Percentiles rank a stretch among this genome's conserved stretches.
phyloP scores from a whole-genome alignment of 2,888 invertebrate species.

The Trileptium ribeirensis region DNA sequence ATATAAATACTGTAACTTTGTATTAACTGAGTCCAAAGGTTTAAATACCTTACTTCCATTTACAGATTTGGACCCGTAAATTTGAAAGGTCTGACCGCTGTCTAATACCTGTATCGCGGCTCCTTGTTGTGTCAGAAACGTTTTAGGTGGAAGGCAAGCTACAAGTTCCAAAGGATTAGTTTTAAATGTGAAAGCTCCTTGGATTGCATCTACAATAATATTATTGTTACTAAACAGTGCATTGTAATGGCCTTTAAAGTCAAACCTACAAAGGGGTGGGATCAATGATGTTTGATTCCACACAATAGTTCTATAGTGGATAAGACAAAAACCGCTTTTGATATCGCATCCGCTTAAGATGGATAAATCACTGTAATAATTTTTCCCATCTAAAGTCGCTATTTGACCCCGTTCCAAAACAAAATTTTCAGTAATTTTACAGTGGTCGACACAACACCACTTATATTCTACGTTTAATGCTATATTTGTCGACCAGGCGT shows the following conservation, averaged over 20 bases:
- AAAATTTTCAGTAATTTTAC: neutral
- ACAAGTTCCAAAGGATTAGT: neutral
- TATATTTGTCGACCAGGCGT: neutral
- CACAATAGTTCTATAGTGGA: neutral
- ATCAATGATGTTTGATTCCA: neutral
- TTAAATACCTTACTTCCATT: too few species aligned
- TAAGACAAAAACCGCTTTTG: neutral
- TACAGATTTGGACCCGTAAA: too few species aligned
- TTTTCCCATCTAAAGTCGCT: neutral
- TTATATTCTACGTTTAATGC: conserved; percentile 1
- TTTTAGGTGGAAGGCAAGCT: neutral
- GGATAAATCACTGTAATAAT: neutral
- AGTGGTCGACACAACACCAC: neutral
- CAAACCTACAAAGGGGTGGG: neutral
- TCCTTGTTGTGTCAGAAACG: neutral
- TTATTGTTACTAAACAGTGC: neutral
- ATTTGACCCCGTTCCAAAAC: neutral
- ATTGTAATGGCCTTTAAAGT: neutral
- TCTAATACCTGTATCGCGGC: too few species aligned
- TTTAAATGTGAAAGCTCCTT: neutral
- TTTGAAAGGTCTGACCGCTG: too few species aligned
- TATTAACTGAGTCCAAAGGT: neutral
- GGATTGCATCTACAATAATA: neutral
- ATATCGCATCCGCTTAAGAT: neutral
- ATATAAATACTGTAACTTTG: neutral